Conservation (phyloP, 1,140 invertebrate genomes). For the Dendrolimus kikuchii region DNA sequence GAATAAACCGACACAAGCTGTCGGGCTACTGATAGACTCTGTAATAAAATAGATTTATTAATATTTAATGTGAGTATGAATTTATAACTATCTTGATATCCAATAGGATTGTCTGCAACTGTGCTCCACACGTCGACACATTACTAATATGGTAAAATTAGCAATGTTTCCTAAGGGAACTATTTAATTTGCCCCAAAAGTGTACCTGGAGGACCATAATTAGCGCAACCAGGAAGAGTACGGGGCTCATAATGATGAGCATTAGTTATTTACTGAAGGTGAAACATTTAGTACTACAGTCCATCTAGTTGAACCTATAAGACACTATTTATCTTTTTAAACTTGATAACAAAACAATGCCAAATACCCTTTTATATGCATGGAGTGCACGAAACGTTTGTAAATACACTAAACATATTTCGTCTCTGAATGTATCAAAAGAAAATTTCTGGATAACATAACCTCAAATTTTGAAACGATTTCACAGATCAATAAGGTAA, state of each 20-base stretch:
- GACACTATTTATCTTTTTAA: too few species aligned
- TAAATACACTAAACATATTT: too few species aligned
- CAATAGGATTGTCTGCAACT: constrained; percentile 5
- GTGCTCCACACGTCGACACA: constrained; percentile 64
- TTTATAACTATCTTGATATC: neutral
- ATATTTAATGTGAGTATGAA: neutral
- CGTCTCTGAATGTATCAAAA: too few species aligned
- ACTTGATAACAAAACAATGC: too few species aligned
- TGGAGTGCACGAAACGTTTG: too few species aligned
- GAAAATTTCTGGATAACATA: too few species aligned
- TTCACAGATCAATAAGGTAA: too few species aligned
- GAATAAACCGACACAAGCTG: constrained; percentile 95
- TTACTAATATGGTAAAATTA: constrained; percentile 14
- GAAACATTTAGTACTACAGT: too few species aligned
- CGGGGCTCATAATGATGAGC: constrained; percentile 18
- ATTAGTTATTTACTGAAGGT: too few species aligned
- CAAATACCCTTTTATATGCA: too few species aligned
- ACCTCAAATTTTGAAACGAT: too few species aligned
- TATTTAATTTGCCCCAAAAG: constrained; percentile 33
- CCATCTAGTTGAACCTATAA: too few species aligned
- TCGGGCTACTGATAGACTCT: constrained; percentile 88
- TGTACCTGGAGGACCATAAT: constrained; percentile 38
- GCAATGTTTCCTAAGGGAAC: constrained; percentile 61
- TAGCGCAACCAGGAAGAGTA: constrained; percentile 48
- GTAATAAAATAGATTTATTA: constrained; percentile 33